Percentiles rank a stretch among this genome's conserved stretches.
Conservation (phyloP, 2,888 invertebrate species). For the Rugalucina vietnamica region DNA sequence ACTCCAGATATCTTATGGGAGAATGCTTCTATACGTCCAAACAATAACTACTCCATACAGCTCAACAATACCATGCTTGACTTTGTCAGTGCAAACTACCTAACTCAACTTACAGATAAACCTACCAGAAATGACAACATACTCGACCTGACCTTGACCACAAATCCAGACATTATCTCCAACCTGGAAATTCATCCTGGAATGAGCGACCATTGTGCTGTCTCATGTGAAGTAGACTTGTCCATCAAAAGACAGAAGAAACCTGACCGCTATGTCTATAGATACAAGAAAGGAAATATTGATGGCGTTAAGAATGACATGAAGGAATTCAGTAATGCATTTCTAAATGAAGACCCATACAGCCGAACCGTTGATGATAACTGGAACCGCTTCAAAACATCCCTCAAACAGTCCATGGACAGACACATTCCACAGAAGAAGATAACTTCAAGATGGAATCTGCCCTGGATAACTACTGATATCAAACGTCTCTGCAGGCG, state of each 20-base stretch:
- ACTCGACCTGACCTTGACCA: no score
- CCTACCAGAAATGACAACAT: slow-evolving; percentile 27
- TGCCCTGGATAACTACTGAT: slow-evolving; percentile 22
- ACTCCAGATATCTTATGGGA: slow-evolving; percentile 34
- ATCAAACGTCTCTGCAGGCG: slow-evolving; percentile 35
- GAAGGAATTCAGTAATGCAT: not conserved
- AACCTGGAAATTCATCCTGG: not conserved
- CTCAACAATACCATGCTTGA: slow-evolving; percentile 34
- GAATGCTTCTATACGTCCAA: not conserved
- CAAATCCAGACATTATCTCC: slow-evolving; percentile 22
- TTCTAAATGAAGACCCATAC: not conserved
- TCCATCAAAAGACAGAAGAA: not conserved
- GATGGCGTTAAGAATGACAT: not conserved
- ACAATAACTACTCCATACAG: slow-evolving; percentile 21
- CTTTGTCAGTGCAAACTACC: slow-evolving; percentile 36
- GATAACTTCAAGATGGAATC: slow-evolving; percentile 37
- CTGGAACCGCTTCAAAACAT: slow-evolving; percentile 33
- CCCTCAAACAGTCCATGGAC: slow-evolving; percentile 27
- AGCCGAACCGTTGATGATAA: slow-evolving; percentile 17
- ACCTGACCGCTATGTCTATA: not conserved
- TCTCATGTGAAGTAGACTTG: not conserved
- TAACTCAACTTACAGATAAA: slow-evolving; percentile 29
- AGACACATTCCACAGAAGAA: slow-evolving; percentile 44
- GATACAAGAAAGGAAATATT: not conserved
- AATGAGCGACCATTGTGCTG: not conserved